Evolutionary conservation across 2,113 vertebrate species (phyloP), one percentile per base, ranked within the genome.

Genomic region (Oryzias javanicus): DNA sequence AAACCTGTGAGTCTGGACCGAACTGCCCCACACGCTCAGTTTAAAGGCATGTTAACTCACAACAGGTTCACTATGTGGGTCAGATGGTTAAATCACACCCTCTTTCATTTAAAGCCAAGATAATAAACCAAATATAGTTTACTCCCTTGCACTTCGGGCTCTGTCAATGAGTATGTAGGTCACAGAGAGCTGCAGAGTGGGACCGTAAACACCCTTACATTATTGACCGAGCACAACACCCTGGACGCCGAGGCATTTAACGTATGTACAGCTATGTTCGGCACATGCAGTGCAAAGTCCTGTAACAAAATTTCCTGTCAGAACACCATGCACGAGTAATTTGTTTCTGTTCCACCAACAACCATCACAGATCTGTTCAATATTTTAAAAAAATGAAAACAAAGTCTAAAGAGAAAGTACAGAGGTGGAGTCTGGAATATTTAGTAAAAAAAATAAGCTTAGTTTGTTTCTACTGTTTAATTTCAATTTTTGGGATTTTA

Each of bases 61-160:
- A 24, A 60, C 63, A 48, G 50, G n/a, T 62, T 72, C 49, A 62
- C 45, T 14, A 35, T 47, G 59, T 24, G 4, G 40, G 35, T 56
- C 64, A 64, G 62, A 70, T 60, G 50, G 69, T 40, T 49, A 52
- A 80, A 78, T 64, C 18, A 56, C 69, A 79, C 55, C 20, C 76
- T 17, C 52, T 57, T 49, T 55, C 13, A 6, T 62, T 80, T 17
- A 35, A 69, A 51, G 76, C 58, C 72, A 51, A 55, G 56, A 59
- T 80, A 59, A 77, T 86, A 78, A 83, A 50, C 67, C 71, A 74
- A 61, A 80, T 63, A 78, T 84, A 81, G 29, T 65, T 76, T 55
- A 49, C 62, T 61, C 47, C 70, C 52, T 15, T 54, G 48, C 20
- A 42, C 47, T 29, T 14, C 35, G 14, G 60, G 51, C 52, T 55